Percentiles rank a stretch among this genome's conserved stretches.
These are phyloP conservation scores for Hippopotamus amphibius DNA, from an alignment of 2,113 vertebrate species.

Conservation along the genomic window DNA sequence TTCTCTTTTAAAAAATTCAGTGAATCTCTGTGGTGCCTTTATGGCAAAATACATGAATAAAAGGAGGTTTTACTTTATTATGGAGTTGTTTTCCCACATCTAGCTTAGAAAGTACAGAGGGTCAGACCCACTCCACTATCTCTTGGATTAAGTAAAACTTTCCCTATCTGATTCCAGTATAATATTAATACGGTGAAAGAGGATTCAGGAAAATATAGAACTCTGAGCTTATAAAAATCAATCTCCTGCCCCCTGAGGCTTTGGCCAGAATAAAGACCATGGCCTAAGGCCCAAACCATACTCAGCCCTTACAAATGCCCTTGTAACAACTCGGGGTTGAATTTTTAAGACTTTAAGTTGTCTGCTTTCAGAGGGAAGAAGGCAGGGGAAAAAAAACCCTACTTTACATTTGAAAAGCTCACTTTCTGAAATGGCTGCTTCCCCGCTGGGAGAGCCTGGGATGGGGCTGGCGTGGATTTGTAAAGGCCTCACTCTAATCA, in stretches of 20 bases:
- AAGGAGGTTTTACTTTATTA: constrained; percentile 5
- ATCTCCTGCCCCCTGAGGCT: background rate
- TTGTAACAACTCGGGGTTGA: constrained; percentile 58
- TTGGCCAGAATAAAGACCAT: constrained; percentile 37
- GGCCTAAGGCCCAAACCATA: constrained; percentile 39
- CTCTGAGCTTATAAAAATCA: constrained; percentile 1
- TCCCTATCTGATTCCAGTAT: constrained; percentile 36
- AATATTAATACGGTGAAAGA: constrained; percentile 19
- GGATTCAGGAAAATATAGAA: background rate
- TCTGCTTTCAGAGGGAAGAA: constrained; percentile 48
- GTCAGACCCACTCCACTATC: background rate
- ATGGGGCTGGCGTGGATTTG: background rate
- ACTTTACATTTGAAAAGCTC: constrained; percentile 78
- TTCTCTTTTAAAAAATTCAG: background rate
- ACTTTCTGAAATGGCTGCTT: constrained; percentile 51
- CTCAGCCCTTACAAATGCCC: constrained; percentile 32
- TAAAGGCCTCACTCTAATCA: constrained; percentile 16
- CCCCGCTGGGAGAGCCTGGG: constrained; percentile 8
- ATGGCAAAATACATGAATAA: background rate
- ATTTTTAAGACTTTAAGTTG: constrained; percentile 70
- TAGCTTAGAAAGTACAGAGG: background rate
- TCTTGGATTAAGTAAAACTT: constrained; percentile 37
- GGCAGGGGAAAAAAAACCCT: background rate
- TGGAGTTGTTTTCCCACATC: background rate
- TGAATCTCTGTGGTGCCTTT: background rate